phyloP scores from a whole-genome alignment of 2,888 invertebrate species.

The Alloplasta piceator region DNA sequence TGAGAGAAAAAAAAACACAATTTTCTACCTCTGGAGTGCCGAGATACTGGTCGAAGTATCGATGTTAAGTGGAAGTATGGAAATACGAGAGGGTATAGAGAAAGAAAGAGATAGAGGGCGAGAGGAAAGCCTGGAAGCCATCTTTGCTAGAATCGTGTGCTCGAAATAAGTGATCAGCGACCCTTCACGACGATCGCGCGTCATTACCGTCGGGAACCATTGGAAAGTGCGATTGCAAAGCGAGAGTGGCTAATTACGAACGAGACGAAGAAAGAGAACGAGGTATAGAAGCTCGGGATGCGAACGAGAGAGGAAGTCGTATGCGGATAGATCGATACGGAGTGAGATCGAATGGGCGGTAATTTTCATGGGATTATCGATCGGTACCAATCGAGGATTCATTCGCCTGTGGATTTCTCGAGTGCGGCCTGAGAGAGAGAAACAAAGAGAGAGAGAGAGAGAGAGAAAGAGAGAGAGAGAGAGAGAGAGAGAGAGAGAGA shows the following conservation, averaged over 20 bases:
- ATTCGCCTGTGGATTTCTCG: slow-evolving; percentile 24
- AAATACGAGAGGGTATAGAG: background rate
- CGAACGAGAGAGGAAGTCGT: background rate
- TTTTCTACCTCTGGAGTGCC: background rate
- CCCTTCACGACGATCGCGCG: slow-evolving; percentile 13
- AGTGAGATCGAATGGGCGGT: slow-evolving; percentile 31
- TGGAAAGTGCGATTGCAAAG: slow-evolving; percentile 49
- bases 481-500: no score
- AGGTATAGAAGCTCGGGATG: slow-evolving; percentile 1
- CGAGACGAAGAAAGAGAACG: slow-evolving; percentile 9
- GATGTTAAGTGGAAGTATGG: slow-evolving; percentile 13
- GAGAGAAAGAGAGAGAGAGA: no score
- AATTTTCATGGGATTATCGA: slow-evolving; percentile 59
- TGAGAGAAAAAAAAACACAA: slow-evolving; percentile 2
- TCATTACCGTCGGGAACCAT: slow-evolving; percentile 43
- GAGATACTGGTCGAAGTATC: slow-evolving; percentile 26
- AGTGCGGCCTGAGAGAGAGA: no score
- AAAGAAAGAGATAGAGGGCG: slow-evolving; percentile 12
- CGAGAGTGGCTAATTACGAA: slow-evolving; percentile 57
- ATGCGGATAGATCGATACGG: slow-evolving; percentile 47
- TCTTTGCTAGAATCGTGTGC: slow-evolving; percentile 34
- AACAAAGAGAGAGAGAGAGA: no score
- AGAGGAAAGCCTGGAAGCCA: slow-evolving; percentile 1
- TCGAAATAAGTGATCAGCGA: slow-evolving; percentile 37
- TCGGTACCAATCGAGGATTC: slow-evolving; percentile 46